Base-by-base conservation (phyloP, 92 coral and sea anemone species). In the Diadumene lineata region DNA sequence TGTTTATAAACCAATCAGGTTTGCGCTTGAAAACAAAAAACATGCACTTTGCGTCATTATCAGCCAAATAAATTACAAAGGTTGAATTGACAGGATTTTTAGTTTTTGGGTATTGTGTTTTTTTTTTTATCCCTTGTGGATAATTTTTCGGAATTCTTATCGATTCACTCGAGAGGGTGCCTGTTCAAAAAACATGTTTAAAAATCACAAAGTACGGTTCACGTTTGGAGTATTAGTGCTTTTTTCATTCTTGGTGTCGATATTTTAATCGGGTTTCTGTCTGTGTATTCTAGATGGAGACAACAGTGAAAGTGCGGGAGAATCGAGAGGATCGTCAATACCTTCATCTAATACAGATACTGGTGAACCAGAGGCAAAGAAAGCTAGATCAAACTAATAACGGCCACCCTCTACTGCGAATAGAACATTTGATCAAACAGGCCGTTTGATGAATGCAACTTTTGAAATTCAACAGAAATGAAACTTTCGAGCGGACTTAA, bases 281-380 rank as follows among this genome's bases (percentile, higher is more conserved):
- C 18, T 53, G 6, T 4, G 18, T 53, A 3, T 53, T 53, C 18
- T 23, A 53, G 58, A 53, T 38, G 58, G 58, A 53, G 58, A 53
- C 19, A 53, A 53, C 58, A 53, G 58, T 16, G 19, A 2, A 6
- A 16, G 2, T 2, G 3, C 19, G 4, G 58, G 8, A 3, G 58
- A 53, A 53, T 68, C n/a, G 31, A 34, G 19, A 56, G 61, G 24
- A 23, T 75, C n/a, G 11, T 68, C 50, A 78, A 43, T 29, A 74
- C 53, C 9, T 9, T 67, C 81, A n/a, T 28, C 62, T 9, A 76
- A 51, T 55, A 34, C 70, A 27, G 75, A 73, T 18, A 65, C 73
- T 60, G 29, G 44, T 8, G 86, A 81, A 21, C 86, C 86, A 56
- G 86, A 81, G 7, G 86, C 86, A 0, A 81, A 81, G 43, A 66